Base-by-base conservation (phyloP, 1,140 invertebrate species). In the Ceratitis capitata region DNA sequence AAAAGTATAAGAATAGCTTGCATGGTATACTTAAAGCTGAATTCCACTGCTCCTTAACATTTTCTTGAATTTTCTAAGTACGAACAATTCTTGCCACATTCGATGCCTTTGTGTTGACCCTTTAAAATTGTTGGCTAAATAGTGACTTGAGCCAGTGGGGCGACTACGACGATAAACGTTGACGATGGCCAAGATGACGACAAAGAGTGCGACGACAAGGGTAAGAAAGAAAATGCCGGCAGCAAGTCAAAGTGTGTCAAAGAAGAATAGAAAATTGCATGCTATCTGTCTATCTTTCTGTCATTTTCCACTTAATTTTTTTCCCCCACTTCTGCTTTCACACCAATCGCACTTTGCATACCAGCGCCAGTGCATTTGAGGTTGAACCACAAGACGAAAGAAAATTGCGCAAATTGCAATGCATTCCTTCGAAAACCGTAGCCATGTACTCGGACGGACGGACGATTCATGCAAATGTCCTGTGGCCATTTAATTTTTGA, bases 261-360 rank as follows among this genome's bases (percentile, higher is more conserved):
- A 78, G 69, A 45, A 78, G 69, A 78, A 78, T 78, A 78, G 69
- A 78, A 78, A 78, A 78, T 78, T 78, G 69, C 69, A 78, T 78
- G 39, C 69, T 78, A 42, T 78, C 69, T 78, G 69, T 78, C 69
- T 45, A 78, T 78, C 69, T 78, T 78, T 78, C 69, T 78, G 69
- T 78, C 69, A 78, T 78, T 78, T 78, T 78, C 69, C 69, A 78
- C 69, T 78, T 78, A 78, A 78, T 78, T 23, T 78, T 78, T 45
- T 45, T 78, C 6, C 35, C 4, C 35, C 4, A n/a, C 39, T n/a
- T 39, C 45, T 12, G 14, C 49, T 74, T 74, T 74, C n/a, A 19
- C n/a, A 9, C 64, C n/a, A n/a, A n/a, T n/a, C n/a, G n/a, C 23
- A 45, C 45, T 78, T 78, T 45, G 69, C 69, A 78, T 78, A 23